Percentiles rank a stretch among this genome's conserved stretches.
These are phyloP conservation scores for Cydia fagiglandana DNA, from an alignment of 1,140 invertebrate species.

Conservation along the genomic window DNA sequence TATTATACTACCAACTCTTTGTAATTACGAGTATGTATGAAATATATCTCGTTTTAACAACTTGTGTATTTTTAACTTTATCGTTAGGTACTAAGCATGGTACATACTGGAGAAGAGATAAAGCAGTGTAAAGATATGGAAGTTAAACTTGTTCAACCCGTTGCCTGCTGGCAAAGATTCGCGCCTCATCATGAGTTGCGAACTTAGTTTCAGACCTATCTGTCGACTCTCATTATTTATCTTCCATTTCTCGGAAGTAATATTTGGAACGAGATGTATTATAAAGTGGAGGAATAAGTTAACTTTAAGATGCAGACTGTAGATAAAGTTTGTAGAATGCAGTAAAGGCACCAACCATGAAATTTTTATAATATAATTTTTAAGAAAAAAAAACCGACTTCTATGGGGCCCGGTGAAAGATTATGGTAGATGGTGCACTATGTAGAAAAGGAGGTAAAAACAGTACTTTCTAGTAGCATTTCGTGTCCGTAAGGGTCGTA, in stretches of 20 bases:
- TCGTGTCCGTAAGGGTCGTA: too few relatives aligned
- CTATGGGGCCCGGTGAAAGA: too few relatives aligned
- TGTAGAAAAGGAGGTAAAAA: too few relatives aligned
- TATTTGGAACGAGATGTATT: slow-evolving; percentile 7
- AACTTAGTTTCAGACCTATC: slow-evolving; percentile 24
- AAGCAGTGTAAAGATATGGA: slow-evolving; percentile 10
- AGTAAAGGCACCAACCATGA: too few relatives aligned
- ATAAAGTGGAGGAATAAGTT: neutral
- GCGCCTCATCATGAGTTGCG: slow-evolving; percentile 19
- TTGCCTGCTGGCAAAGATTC: slow-evolving; percentile 13
- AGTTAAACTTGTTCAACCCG: slow-evolving; percentile 30
- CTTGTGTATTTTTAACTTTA: neutral
- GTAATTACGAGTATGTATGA: too few relatives aligned
- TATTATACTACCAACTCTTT: too few relatives aligned
- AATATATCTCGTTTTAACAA: too few relatives aligned
- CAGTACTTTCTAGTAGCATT: too few relatives aligned
- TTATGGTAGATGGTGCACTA: too few relatives aligned
- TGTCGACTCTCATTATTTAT: slow-evolving; percentile 27
- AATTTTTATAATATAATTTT: too few relatives aligned
- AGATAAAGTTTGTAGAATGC: too few relatives aligned
- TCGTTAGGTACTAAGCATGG: neutral
- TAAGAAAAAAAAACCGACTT: too few relatives aligned
- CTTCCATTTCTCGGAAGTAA: neutral
- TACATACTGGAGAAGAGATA: neutral
- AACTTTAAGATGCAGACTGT: neutral